phyloP scores from a whole-genome alignment of 2,888 invertebrate species.

The Crocallis elinguaria region DNA sequence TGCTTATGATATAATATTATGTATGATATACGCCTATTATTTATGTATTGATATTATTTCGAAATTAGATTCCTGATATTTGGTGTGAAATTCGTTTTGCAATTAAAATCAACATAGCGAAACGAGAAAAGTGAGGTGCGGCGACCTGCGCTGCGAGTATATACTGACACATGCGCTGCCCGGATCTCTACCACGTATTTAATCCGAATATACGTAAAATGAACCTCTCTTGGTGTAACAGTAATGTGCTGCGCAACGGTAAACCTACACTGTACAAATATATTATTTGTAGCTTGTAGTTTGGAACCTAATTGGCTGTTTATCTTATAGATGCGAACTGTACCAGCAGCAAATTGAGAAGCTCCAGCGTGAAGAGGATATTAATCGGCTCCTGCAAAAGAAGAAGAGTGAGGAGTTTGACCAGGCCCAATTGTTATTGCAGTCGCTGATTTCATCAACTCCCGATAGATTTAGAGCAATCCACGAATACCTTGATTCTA shows the following conservation, averaged over 20 bases:
- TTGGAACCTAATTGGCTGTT: background rate
- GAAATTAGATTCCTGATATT: constrained; percentile 16
- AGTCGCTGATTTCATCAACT: background rate
- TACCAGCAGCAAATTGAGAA: constrained; percentile 47
- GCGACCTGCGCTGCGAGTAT: constrained; percentile 17
- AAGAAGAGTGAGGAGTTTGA: constrained; percentile 50
- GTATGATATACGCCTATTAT: constrained; percentile 4
- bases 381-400: constrained; percentile 40
- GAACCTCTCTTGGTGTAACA: background rate
- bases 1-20: constrained; percentile 23
- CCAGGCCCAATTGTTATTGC: background rate
- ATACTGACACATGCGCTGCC: constrained; percentile 3
- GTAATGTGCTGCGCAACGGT: background rate
- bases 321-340: constrained; percentile 49
- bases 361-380: constrained; percentile 50
- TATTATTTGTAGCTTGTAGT: background rate
- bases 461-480: constrained; percentile 8
- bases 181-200: background rate
- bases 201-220: background rate
- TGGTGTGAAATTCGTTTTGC: constrained; percentile 15
- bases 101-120: constrained; percentile 1
- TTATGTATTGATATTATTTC: constrained; percentile 11
- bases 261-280: background rate
- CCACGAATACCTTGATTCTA: constrained; percentile 10
- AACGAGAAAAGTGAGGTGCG: constrained; percentile 2